These are phyloP conservation scores for Columba livia DNA, from an alignment of 2,113 vertebrate species.

Conservation along the genomic window DNA sequence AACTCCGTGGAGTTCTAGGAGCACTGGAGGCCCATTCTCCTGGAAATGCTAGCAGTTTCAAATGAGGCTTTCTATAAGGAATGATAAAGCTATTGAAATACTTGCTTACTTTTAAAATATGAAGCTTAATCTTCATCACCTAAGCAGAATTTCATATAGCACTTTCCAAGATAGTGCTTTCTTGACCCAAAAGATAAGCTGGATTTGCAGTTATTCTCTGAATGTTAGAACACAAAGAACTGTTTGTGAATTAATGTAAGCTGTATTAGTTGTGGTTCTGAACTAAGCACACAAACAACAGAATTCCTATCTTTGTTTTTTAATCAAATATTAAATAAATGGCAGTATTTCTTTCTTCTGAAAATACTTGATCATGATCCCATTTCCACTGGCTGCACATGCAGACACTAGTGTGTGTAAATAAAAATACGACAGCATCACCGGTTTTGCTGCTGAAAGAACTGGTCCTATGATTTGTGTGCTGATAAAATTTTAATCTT, in stretches of 20 bases:
- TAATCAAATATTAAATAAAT: not conserved
- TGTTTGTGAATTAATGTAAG: not conserved
- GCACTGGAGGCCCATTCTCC: not conserved
- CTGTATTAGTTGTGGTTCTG: not conserved
- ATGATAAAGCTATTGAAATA: not conserved
- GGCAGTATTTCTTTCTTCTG: not conserved
- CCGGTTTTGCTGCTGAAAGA: not conserved
- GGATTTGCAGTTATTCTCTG: not conserved
- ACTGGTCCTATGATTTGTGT: not conserved
- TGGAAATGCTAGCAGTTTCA: not conserved
- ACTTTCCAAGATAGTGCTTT: not conserved
- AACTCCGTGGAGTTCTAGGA: not conserved
- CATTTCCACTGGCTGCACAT: not conserved
- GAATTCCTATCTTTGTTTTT: not conserved
- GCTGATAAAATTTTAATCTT: not conserved
- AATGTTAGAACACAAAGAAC: not conserved
- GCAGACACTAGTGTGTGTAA: not conserved
- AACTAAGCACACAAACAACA: not conserved
- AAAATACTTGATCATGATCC: not conserved
- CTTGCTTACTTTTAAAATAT: not conserved
- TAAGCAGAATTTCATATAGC: not conserved
- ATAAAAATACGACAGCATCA: not conserved
- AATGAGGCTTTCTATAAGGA: not conserved
- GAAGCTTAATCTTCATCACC: not conserved
- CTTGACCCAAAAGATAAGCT: not conserved